phyloP scores from a whole-genome alignment of 2,797 vertebrate species.

The Sebastes kiyomatsui region DNA sequence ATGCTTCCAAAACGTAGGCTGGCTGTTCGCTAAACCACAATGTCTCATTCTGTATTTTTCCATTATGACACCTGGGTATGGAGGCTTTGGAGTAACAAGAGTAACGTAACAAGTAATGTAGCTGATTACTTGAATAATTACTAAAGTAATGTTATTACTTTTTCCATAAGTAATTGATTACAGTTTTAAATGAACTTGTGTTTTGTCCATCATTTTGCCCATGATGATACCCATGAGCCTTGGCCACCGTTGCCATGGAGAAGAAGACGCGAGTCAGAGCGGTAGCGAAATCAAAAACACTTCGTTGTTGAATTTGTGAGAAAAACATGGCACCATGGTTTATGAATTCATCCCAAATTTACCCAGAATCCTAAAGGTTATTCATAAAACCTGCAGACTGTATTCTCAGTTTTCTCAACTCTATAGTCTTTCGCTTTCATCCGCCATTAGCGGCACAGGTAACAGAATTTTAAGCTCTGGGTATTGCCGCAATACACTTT shows the following conservation, averaged over 20 bases:
- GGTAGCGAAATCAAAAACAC: too few relatives aligned
- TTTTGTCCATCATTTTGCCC: background rate
- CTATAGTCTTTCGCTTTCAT: background rate
- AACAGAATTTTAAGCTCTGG: background rate
- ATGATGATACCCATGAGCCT: too few relatives aligned
- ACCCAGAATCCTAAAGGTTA: too few relatives aligned
- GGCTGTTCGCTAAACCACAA: background rate
- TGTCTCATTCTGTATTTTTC: background rate
- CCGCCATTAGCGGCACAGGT: background rate
- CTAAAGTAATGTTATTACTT: background rate
- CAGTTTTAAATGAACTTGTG: background rate
- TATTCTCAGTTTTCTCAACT: background rate
- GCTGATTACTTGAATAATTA: too few relatives aligned
- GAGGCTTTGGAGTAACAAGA: too few relatives aligned
- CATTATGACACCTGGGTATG: background rate
- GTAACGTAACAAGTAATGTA: too few relatives aligned
- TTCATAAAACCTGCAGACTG: background rate
- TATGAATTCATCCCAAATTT: too few relatives aligned
- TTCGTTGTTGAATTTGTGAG: accelerated
- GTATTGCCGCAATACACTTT: background rate
- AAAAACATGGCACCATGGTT: too few relatives aligned
- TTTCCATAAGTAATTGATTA: background rate
- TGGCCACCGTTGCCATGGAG: too few relatives aligned
- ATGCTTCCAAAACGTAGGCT: too few relatives aligned
- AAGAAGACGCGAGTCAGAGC: too few relatives aligned